These are phyloP conservation scores for Cichladusa arquata DNA, from an alignment of 2,113 vertebrate genomes.

Conservation along the genomic window DNA sequence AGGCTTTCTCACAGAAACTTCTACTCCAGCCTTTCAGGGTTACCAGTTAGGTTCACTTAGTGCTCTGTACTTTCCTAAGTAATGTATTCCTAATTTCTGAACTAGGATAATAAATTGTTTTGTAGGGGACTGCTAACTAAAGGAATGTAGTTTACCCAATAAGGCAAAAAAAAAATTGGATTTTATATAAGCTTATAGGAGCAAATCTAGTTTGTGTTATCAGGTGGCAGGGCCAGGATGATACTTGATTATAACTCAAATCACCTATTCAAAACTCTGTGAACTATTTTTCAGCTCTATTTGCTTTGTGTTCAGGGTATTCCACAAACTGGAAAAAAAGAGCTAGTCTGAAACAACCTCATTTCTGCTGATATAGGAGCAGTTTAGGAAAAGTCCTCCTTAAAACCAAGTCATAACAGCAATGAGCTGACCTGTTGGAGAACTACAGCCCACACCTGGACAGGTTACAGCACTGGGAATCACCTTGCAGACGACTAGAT, in stretches of 20 bases:
- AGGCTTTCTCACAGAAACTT: not conserved
- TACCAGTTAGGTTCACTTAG: not conserved
- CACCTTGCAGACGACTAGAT: not conserved
- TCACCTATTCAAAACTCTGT: not conserved
- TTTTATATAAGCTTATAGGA: not conserved
- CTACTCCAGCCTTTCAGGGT: not conserved
- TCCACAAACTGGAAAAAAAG: not conserved
- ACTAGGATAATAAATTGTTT: not conserved
- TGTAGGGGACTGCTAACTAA: not conserved
- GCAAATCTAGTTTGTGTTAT: not conserved
- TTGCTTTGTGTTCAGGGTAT: not conserved
- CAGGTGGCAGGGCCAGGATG: not conserved
- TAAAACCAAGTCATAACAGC: not conserved
- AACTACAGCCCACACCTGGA: accelerated
- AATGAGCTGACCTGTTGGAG: not conserved
- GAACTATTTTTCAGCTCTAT: not conserved
- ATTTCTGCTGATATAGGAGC: not conserved
- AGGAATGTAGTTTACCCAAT: not conserved
- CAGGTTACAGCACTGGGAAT: not conserved
- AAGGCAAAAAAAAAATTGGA: accelerated
- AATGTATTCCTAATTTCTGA: not conserved
- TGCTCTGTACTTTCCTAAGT: not conserved
- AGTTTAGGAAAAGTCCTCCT: not conserved
- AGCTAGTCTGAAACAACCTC: not conserved
- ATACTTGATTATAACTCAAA: not conserved